A percentile compares a stretch with the other conserved stretches of the same genome.
phyloP scores from a whole-genome alignment of 2,113 vertebrate species.

The Uropsilus gracilis region DNA sequence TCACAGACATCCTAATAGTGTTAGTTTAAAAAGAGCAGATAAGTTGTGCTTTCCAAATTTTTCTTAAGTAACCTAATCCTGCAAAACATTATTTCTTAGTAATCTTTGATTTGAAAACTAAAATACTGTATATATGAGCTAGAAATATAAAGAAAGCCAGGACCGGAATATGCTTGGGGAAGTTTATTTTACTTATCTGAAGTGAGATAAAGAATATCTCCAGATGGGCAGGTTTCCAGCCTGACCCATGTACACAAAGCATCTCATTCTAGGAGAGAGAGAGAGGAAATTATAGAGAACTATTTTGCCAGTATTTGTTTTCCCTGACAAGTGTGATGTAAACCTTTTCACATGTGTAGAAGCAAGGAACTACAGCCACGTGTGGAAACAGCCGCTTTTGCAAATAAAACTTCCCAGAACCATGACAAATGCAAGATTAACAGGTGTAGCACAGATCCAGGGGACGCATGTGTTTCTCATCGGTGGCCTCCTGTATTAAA shows the following conservation, averaged over 20 bases:
- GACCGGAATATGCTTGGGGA: neutral
- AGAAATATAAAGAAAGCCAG: neutral
- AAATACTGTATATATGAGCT: neutral
- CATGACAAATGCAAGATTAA: conserved; percentile 15
- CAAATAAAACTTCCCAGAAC: conserved; percentile 55
- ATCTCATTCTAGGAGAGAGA: neutral
- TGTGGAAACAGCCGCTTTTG: neutral
- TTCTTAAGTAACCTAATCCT: neutral
- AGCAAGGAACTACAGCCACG: neutral
- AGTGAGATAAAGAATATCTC: conserved; percentile 21
- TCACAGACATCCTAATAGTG: neutral
- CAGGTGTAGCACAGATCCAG: conserved; percentile 32
- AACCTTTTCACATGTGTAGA: conserved; percentile 6
- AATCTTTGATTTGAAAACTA: neutral
- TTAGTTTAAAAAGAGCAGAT: conserved; percentile 27
- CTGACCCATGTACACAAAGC: neutral
- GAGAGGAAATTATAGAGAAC: neutral
- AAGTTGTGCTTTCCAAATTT: neutral
- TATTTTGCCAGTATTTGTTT: neutral
- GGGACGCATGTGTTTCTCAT: conserved; percentile 12
- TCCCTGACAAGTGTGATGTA: neutral
- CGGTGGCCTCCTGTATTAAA: conserved; percentile 45
- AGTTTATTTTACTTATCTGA: conserved; percentile 56
- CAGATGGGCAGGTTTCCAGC: conserved; percentile 45
- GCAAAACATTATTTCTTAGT: neutral